Percentiles rank a stretch among this genome's conserved stretches.
Conservation (phyloP, 64 coral and sea anemone genomes). For the Catalaphyllia jardinei region DNA sequence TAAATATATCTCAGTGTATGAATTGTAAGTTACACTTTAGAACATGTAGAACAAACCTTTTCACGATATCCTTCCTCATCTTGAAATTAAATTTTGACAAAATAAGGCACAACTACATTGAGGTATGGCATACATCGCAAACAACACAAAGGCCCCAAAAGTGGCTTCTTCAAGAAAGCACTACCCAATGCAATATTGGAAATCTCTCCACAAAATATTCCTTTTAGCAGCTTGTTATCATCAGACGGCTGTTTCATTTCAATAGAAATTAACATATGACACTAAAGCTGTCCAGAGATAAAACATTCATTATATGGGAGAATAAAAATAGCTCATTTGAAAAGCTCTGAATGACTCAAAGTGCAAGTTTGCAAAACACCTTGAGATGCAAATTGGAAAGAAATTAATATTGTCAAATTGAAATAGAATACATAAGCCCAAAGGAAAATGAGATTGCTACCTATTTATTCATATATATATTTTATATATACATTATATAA, state of each 20-base stretch:
- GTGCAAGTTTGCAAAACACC: too few species aligned
- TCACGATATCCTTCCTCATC: neutral
- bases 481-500: too few species aligned
- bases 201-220: neutral
- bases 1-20: neutral
- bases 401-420: too few species aligned
- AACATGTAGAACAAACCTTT: neutral
- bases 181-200: neutral
- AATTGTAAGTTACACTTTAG: neutral
- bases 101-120: neutral
- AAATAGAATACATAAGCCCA: too few species aligned
- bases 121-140: neutral
- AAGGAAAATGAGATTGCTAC: too few species aligned
- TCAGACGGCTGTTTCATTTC: neutral
- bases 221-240: neutral
- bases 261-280: slow-evolving; percentile 1
- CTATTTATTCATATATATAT: too few species aligned
- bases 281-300: neutral
- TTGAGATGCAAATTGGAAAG: too few species aligned
- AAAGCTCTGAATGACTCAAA: too few species aligned
- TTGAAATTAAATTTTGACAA: neutral
- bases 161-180: neutral
- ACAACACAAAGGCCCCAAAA: neutral
- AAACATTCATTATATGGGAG: neutral
- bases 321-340: neutral